These are phyloP conservation scores for Prosapia bicincta DNA, from an alignment of 2,888 invertebrate genomes.

Conservation along the genomic window DNA sequence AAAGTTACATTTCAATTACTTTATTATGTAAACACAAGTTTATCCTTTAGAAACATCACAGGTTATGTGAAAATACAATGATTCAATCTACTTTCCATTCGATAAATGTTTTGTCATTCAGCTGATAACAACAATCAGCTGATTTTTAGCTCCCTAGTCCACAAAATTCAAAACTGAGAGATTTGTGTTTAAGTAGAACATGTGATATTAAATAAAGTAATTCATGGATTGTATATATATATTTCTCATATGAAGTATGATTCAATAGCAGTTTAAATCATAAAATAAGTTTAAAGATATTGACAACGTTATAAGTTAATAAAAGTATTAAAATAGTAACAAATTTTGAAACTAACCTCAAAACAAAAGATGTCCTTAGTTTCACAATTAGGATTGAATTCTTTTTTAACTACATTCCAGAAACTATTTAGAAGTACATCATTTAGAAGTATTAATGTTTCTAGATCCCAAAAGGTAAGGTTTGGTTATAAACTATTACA, in stretches of 20 bases:
- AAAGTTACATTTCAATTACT: too few relatives aligned
- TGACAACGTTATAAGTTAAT: neutral
- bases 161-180: neutral
- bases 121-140: neutral
- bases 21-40: too few relatives aligned
- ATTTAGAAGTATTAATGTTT: conserved; percentile 52
- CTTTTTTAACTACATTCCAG: conserved; percentile 50
- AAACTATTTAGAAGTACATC: conserved; percentile 39
- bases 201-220: neutral
- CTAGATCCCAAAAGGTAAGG: conserved; percentile 68
- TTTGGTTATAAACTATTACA: neutral
- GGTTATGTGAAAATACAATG: too few relatives aligned
- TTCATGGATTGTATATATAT: too few relatives aligned
- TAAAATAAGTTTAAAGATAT: neutral
- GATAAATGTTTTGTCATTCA: too few relatives aligned
- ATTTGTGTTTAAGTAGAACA: neutral
- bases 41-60: too few relatives aligned
- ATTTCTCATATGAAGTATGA: too few relatives aligned
- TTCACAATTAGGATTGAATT: conserved; percentile 51
- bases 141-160: neutral
- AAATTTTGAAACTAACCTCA: neutral
- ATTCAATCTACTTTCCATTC: too few relatives aligned
- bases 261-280: too few relatives aligned
- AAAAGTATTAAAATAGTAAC: neutral
- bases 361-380: conserved; percentile 46